Conservation (phyloP, 2,888 invertebrate species). For the Vannuccia rotundouncinata region DNA sequence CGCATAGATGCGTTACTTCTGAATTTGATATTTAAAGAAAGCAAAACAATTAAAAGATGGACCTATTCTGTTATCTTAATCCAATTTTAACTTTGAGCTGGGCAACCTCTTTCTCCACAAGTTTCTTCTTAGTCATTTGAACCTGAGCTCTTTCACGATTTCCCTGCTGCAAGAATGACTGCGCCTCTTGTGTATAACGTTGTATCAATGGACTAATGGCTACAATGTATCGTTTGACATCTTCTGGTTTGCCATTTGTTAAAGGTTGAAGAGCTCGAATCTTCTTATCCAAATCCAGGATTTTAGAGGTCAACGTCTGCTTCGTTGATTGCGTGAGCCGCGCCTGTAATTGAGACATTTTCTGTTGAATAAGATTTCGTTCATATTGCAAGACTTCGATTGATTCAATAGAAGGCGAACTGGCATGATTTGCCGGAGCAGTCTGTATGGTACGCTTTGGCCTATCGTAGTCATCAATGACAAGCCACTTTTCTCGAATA, state of each 20-base stretch:
- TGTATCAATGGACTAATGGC: slow-evolving; percentile 45
- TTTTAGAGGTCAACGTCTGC: background rate
- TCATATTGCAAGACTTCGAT: slow-evolving; percentile 54
- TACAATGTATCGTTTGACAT: slow-evolving; percentile 43
- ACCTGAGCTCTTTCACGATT: slow-evolving; percentile 52
- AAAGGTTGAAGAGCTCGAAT: background rate
- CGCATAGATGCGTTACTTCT: no score
- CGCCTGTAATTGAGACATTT: background rate
- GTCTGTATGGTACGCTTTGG: background rate
- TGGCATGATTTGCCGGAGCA: background rate
- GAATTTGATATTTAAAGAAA: no score
- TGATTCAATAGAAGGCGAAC: slow-evolving; percentile 41
- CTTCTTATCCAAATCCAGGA: background rate
- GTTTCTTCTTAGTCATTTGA: slow-evolving; percentile 51
- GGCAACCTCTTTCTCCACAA: slow-evolving; percentile 52
- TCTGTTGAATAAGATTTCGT: background rate
- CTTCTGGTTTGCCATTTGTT: background rate
- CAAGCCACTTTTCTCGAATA: slow-evolving; percentile 82
- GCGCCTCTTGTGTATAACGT: slow-evolving; percentile 48
- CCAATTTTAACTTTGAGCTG: background rate
- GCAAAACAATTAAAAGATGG: no score
- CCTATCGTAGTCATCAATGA: slow-evolving; percentile 61
- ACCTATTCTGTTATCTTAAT: background rate
- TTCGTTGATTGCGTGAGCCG: background rate
- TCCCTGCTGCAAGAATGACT: slow-evolving; percentile 46